Evolutionary conservation across 2,797 vertebrate genomes (phyloP).

Genomic region (Halcyon chelicuti): DNA sequence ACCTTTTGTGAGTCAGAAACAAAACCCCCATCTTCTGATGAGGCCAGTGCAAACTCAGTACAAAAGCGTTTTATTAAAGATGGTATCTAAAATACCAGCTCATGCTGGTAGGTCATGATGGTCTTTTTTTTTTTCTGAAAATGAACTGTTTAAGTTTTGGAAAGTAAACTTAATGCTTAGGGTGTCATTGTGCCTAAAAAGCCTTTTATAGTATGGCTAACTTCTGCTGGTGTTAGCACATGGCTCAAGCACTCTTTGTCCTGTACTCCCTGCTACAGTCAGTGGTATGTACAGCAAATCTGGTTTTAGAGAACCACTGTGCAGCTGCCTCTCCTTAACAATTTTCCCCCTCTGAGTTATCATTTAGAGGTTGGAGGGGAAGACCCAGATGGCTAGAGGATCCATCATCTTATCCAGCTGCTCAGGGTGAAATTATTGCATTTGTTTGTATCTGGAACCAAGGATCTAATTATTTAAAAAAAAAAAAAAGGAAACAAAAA

Average conservation of each 20-base stretch:
- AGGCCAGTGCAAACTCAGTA: not conserved
- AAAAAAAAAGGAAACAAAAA: not conserved
- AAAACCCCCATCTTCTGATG: not conserved
- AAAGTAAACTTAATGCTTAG: not conserved
- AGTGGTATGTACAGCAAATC: not conserved
- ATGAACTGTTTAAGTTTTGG: not conserved
- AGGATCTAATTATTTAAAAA: not conserved
- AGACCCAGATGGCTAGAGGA: not conserved
- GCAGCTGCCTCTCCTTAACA: slow-evolving; percentile 1
- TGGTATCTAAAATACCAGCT: not conserved
- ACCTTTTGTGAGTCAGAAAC: not conserved
- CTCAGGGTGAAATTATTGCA: not conserved
- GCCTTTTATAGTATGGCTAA: not conserved
- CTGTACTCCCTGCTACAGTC: not conserved
- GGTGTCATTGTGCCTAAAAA: not conserved
- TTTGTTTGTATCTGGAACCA: not conserved
- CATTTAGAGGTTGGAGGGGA: not conserved
- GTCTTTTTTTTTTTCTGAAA: not conserved
- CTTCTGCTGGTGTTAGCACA: not conserved
- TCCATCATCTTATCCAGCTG: not conserved
- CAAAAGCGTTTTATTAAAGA: not conserved
- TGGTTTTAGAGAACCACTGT: not conserved
- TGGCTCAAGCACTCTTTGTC: not conserved
- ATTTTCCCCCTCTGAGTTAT: not conserved
- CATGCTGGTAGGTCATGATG: not conserved